These are phyloP conservation scores for Xenopus laevis DNA, from an alignment of 2,113 vertebrate species.

Conservation along the genomic window DNA sequence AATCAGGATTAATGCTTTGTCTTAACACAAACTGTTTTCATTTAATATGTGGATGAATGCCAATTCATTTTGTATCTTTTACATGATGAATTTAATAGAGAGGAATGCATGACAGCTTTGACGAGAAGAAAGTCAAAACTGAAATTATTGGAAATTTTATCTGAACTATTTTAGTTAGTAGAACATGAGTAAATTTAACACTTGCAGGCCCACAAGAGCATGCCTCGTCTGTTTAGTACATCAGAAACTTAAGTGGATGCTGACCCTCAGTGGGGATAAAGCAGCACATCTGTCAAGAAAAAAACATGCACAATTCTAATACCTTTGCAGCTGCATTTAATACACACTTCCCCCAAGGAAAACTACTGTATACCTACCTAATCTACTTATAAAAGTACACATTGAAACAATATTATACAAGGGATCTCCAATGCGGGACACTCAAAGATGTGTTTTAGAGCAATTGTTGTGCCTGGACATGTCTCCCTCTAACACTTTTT, in stretches of 20 bases:
- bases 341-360: slow-evolving; percentile 55
- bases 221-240: slow-evolving; percentile 64
- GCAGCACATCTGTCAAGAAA: slow-evolving; percentile 65
- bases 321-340: slow-evolving; percentile 64
- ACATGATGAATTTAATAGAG: slow-evolving; percentile 1
- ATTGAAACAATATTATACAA: slow-evolving; percentile 44
- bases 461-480: not conserved
- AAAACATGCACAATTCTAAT: slow-evolving; percentile 59
- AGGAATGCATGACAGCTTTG: not conserved
- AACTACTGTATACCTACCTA: slow-evolving; percentile 64
- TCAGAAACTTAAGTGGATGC: slow-evolving; percentile 68
- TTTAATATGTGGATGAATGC: slow-evolving; percentile 14
- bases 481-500: not conserved
- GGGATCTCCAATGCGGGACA: not conserved
- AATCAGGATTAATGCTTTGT: slow-evolving; percentile 29
- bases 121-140: not conserved
- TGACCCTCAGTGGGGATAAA: slow-evolving; percentile 53
- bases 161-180: not conserved
- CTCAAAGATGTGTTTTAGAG: slow-evolving; percentile 5
- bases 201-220: slow-evolving; percentile 46
- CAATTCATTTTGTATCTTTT: slow-evolving; percentile 14
- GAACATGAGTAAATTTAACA: not conserved
- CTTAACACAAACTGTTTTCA: slow-evolving; percentile 28
- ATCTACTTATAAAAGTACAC: slow-evolving; percentile 52
- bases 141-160: not conserved